Evolutionary conservation across 2,113 vertebrate species (phyloP).

Genomic region (Fukomys damarensis): DNA sequence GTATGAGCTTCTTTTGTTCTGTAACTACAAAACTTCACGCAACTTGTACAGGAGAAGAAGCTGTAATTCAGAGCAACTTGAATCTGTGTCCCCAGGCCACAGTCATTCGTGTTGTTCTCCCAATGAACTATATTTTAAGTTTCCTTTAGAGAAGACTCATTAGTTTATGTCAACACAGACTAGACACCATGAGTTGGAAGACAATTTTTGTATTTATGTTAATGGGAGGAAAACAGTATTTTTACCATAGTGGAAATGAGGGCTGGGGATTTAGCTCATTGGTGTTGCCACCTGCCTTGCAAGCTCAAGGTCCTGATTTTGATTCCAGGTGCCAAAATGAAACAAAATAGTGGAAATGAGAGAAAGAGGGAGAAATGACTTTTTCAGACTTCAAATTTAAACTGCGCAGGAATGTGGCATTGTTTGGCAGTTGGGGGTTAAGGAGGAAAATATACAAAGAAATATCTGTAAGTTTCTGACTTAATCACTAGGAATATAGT

Average conservation of each 20-base stretch:
- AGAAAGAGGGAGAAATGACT: background rate
- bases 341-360: background rate
- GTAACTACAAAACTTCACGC: background rate
- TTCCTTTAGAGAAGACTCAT: background rate
- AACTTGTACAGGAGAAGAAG: background rate
- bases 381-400: background rate
- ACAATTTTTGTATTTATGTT: background rate
- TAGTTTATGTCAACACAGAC: background rate
- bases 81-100: background rate
- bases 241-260: background rate
- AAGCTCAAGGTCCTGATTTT: too few species aligned
- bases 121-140: background rate
- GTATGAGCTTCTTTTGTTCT: background rate
- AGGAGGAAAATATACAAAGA: background rate
- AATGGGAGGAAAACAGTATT: background rate
- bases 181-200: background rate
- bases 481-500: background rate
- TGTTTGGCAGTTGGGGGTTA: background rate
- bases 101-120: background rate
- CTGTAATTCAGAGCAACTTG: background rate
- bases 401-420: background rate
- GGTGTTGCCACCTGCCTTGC: too few species aligned
- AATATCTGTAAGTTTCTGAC: background rate
- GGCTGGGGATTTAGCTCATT: too few species aligned
- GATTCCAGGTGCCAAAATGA: too few species aligned